phyloP scores from a whole-genome alignment of 2,888 invertebrate species.

The Panorpa germanica region DNA sequence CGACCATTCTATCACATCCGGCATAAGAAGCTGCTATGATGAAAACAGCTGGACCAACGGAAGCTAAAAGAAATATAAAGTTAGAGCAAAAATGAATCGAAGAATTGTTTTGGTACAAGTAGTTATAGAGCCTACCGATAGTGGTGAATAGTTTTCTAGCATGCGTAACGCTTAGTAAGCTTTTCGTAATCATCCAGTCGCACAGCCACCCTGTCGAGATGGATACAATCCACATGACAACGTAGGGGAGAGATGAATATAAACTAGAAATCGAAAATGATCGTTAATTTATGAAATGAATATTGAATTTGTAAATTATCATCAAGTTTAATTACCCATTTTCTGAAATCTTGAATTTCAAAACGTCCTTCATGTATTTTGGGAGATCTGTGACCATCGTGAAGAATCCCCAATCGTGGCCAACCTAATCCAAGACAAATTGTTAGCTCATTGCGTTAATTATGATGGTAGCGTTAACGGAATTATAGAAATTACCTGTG shows the following conservation, averaged over 20 bases:
- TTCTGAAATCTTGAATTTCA: slow-evolving; percentile 36
- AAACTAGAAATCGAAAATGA: too few species aligned
- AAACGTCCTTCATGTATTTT: slow-evolving; percentile 38
- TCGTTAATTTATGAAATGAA: too few species aligned
- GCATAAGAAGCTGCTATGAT: slow-evolving; percentile 50
- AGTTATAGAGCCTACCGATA: slow-evolving; percentile 30
- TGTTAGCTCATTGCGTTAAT: background rate
- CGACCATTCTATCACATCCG: slow-evolving; percentile 38
- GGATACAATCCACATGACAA: slow-evolving; percentile 39
- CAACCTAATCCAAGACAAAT: slow-evolving; percentile 18
- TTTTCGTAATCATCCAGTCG: slow-evolving; percentile 42
- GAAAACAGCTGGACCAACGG: slow-evolving; percentile 44
- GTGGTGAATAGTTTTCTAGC: slow-evolving; percentile 48
- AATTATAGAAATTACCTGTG: slow-evolving; percentile 28
- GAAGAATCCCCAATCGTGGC: slow-evolving; percentile 46
- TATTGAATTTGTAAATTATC: too few species aligned
- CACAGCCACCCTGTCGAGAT: slow-evolving; percentile 41
- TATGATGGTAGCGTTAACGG: too few species aligned
- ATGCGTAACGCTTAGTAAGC: slow-evolving; percentile 31
- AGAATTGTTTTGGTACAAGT: background rate
- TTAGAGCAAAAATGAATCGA: background rate
- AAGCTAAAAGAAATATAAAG: slow-evolving; percentile 25
- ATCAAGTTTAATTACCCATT: too few species aligned
- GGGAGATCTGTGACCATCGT: slow-evolving; percentile 45
- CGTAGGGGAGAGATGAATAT: slow-evolving; percentile 37